phyloP scores from a whole-genome alignment of 2,113 vertebrate genomes.

The Eidolon helvum region DNA sequence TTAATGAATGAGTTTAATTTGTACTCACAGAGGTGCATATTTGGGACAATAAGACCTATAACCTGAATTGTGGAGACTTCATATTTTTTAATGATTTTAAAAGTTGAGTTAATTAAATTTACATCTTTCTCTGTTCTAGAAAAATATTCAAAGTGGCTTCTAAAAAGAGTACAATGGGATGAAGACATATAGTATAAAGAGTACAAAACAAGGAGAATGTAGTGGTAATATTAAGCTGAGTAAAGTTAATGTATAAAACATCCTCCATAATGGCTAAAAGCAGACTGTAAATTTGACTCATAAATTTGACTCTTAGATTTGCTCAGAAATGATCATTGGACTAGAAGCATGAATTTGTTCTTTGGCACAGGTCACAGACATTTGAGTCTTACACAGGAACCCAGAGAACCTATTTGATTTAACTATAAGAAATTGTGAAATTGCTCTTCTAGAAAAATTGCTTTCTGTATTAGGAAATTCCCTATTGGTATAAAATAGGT shows the following conservation, averaged over 20 bases:
- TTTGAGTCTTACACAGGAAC: conserved; percentile 16
- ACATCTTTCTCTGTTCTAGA: background rate
- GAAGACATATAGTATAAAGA: background rate
- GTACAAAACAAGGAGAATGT: background rate
- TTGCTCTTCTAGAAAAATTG: background rate
- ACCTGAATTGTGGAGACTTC: background rate
- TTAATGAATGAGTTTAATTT: background rate
- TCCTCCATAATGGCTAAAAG: background rate
- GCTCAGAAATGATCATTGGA: background rate
- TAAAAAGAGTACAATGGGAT: background rate
- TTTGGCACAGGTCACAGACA: background rate
- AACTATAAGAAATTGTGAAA: background rate
- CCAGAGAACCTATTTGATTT: conserved; percentile 12
- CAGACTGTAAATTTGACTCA: background rate
- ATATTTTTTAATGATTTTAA: conserved; percentile 14
- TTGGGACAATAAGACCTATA: background rate
- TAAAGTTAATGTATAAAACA: background rate
- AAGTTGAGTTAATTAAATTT: conserved; percentile 24
- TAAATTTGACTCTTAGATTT: background rate
- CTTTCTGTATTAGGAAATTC: background rate
- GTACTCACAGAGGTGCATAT: background rate
- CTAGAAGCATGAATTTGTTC: background rate
- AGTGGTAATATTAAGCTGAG: background rate
- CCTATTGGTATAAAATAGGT: background rate
- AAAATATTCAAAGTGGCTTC: conserved; percentile 6